Base-by-base conservation (phyloP, 2,888 invertebrate species). In the Dynastes hyllus region DNA sequence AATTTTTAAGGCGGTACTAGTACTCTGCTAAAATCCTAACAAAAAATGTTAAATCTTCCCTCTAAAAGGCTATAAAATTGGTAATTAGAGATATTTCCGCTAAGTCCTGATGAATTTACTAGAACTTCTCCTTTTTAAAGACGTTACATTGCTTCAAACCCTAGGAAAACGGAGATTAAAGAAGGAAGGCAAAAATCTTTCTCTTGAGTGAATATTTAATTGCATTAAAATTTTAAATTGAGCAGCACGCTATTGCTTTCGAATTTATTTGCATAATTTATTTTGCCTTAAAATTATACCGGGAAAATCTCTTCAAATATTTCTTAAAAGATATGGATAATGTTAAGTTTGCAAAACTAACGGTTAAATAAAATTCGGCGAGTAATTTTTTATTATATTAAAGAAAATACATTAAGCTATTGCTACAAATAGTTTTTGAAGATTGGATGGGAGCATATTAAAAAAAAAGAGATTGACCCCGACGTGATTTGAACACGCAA, bases 401-500 rank as follows among this genome's bases (percentile, higher is more conserved):
- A 65, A 29, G 29, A 29, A n/a, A 8, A 9, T 40, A 11, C 13
- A 69, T 22, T 50, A 45, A 71, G 0, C 4, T 37, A 37, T 5
- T 37, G 32, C 32, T 2, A 2, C 3, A 37, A 37, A 37, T 37
- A 37, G 0, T 1, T 32, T 32, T 32, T 1, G 32, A 32, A 5
- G 4, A 22, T 22, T 22, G 22, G 32, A 32, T 32, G 32, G 32
- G 32, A 32, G 4, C 32, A 4, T 32, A 1, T 29, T 11, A 71
- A 37, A 53, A 71, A 71, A 70, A 55, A 37, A 16, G 16, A 16
- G 11, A 0, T 78, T 95, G 95, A 96, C 95, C 95, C 95, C 95
- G 95, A 95, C 95, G 95, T 96, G 96, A 96, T 95, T 96, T 95
- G 96, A 96, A 96, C 96, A 96, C 96, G 95, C 96, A 96, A 95